A percentile compares a stretch with the other conserved stretches of the same genome.
These are phyloP conservation scores for Falco novaeseelandiae DNA, from an alignment of 2,797 vertebrate species.

Conservation along the genomic window DNA sequence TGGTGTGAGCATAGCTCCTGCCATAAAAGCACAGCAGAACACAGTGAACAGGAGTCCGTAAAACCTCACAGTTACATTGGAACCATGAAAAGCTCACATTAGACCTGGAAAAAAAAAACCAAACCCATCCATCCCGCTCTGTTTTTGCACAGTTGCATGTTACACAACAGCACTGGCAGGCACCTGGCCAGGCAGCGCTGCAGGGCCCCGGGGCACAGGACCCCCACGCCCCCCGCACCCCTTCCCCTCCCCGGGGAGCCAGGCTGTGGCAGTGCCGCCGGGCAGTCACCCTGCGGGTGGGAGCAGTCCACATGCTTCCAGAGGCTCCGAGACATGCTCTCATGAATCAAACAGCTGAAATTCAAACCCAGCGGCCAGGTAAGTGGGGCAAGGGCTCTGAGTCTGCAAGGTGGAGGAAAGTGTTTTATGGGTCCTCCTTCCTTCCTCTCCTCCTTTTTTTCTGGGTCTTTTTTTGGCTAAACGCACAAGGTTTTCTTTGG, in stretches of 20 bases:
- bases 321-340: background rate
- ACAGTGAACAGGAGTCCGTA: background rate
- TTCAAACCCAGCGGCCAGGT: background rate
- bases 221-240: background rate
- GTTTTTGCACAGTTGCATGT: background rate
- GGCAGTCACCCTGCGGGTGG: background rate
- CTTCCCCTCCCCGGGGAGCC: background rate
- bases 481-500: background rate
- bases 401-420: background rate
- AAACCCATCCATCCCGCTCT: background rate
- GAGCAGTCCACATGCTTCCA: background rate
- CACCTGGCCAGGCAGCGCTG: accelerated
- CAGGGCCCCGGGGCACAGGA: background rate
- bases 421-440: background rate
- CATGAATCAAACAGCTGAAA: background rate
- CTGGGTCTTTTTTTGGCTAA: background rate
- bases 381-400: background rate
- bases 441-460: background rate
- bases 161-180: background rate
- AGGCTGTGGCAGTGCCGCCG: background rate
- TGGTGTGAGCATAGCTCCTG: background rate
- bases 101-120: background rate
- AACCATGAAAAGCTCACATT: background rate
- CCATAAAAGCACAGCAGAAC: background rate
- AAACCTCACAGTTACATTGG: background rate